Evolutionary conservation across 2,888 invertebrate genomes (phyloP).

Genomic region (Hirtodrosophila confusa): DNA sequence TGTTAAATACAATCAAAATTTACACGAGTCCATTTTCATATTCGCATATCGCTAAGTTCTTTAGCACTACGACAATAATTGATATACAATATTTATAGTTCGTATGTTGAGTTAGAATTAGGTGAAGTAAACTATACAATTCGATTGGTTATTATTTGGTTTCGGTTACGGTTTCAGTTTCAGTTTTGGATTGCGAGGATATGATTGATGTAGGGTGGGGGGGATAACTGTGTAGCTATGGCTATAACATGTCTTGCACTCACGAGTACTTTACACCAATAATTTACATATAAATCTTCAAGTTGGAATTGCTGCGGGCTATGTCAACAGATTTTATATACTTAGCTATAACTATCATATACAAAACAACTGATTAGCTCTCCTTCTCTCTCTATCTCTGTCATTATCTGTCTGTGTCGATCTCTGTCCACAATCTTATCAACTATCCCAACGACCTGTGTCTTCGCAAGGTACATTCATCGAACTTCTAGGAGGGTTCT

Average conservation of each 20-base stretch:
- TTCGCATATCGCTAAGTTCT: constrained; percentile 30
- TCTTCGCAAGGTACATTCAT: constrained; percentile 55
- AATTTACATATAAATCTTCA: constrained; percentile 18
- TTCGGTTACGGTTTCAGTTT: too few species aligned
- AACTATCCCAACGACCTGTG: constrained; percentile 42
- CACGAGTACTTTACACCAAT: constrained; percentile 9
- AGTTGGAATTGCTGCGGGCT: constrained; percentile 8
- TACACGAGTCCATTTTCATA: constrained; percentile 65
- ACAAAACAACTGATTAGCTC: constrained; percentile 40
- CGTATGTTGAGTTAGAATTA: constrained; percentile 30
- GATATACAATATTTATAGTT: constrained; percentile 67
- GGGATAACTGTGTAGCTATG: constrained; percentile 15
- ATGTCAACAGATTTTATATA: constrained; percentile 48
- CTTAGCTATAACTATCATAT: constrained; percentile 43
- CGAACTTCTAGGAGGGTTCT: constrained; percentile 15
- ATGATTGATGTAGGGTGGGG: constrained; percentile 18
- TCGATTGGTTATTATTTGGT: constrained; percentile 31
- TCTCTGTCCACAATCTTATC: constrained; percentile 23
- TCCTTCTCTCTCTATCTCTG: constrained; percentile 8
- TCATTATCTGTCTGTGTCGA: constrained; percentile 4
- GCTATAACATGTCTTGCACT: constrained; percentile 17
- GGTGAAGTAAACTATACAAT: constrained; percentile 39
- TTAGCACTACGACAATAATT: constrained; percentile 75
- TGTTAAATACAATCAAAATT: constrained; percentile 71
- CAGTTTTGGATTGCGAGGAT: constrained; percentile 34